Conservation (phyloP, 2,888 invertebrate species). For the Drosophila longiperda region DNA sequence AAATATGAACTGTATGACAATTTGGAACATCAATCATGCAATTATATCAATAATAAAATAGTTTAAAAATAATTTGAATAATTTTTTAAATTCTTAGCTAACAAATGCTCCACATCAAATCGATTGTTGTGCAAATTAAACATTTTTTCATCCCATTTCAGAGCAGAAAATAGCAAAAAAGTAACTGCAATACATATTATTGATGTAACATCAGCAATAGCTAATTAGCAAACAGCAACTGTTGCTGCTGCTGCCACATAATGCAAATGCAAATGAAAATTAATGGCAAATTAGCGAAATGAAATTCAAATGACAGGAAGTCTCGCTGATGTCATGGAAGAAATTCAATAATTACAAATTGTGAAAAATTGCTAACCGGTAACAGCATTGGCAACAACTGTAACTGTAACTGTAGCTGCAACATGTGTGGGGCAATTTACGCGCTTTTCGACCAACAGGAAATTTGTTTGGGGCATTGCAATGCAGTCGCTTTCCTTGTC, state of each 20-base stretch:
- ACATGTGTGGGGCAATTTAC: constrained; percentile 57
- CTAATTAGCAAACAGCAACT: constrained; percentile 39
- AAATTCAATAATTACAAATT: constrained; percentile 75
- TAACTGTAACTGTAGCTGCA: constrained; percentile 5
- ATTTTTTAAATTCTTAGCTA: not conserved
- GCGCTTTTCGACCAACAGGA: constrained; percentile 71
- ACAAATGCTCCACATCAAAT: constrained; percentile 1
- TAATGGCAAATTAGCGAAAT: constrained; percentile 65
- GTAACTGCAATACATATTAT: constrained; percentile 19
- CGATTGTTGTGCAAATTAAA: constrained; percentile 29
- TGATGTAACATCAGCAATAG: constrained; percentile 27
- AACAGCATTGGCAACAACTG: constrained; percentile 11
- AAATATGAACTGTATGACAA: no score
- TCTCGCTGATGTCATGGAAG: constrained; percentile 70
- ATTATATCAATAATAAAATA: not conserved
- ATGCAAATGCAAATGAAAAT: constrained; percentile 63
- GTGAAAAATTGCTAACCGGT: constrained; percentile 63
- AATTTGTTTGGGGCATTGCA: constrained; percentile 58
- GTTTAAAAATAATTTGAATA: not conserved
- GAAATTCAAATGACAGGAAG: constrained; percentile 64
- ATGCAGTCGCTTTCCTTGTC: constrained; percentile 44
- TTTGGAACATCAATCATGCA: no score
- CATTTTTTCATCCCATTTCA: constrained; percentile 15
- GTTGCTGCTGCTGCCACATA: constrained; percentile 47
- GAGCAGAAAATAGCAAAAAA: constrained; percentile 10